Conservation (phyloP, 1,140 invertebrate genomes). For the Mamestra configurata region DNA sequence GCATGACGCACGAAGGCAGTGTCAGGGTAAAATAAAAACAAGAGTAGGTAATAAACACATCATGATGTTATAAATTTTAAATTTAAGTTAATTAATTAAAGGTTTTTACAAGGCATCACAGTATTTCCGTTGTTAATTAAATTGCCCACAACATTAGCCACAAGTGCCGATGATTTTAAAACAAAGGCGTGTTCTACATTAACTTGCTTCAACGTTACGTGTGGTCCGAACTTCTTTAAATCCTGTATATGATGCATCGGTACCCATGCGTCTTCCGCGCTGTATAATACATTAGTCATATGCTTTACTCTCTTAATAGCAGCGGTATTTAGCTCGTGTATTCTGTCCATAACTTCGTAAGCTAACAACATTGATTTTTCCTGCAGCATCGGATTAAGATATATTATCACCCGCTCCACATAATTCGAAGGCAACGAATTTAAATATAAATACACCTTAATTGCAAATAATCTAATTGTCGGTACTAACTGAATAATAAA, state of each 20-base stretch:
- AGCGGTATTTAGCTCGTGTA: neutral
- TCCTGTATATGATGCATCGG: slow-evolving; percentile 37
- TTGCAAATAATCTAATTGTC: neutral
- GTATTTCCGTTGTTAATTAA: neutral
- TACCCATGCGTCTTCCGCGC: slow-evolving; percentile 24
- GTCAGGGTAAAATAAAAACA: neutral
- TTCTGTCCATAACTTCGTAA: slow-evolving; percentile 8
- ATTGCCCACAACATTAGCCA: slow-evolving; percentile 3
- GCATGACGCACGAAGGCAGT: neutral
- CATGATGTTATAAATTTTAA: too few relatives aligned
- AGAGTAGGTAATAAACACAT: neutral
- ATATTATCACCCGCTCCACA: neutral
- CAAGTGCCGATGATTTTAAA: slow-evolving; percentile 5
- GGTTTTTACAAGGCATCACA: neutral
- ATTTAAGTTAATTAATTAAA: neutral
- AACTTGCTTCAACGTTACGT: neutral
- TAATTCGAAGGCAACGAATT: slow-evolving; percentile 8
- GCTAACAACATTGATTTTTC: slow-evolving; percentile 24
- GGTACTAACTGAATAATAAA: slow-evolving; percentile 16
- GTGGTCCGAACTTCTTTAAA: slow-evolving; percentile 5
- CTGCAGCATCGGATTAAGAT: neutral
- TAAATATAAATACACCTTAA: slow-evolving; percentile 2
- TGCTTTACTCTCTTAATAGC: slow-evolving; percentile 22
- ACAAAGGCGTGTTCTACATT: slow-evolving; percentile 25
- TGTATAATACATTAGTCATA: slow-evolving; percentile 27